Base-by-base conservation (phyloP, 1,140 invertebrate species). In the Apis florea region DNA sequence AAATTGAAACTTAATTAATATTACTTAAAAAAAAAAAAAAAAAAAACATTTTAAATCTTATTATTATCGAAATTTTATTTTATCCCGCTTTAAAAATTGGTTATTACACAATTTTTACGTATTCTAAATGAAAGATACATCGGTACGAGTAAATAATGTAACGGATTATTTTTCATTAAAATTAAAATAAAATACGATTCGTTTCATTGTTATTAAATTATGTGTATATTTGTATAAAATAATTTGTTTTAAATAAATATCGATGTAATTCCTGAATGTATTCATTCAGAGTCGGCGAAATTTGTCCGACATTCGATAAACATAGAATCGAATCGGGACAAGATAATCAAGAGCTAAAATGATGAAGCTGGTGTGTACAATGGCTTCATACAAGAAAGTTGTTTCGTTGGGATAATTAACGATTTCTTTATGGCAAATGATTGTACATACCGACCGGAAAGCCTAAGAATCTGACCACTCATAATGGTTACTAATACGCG, bases 381-480 rank as follows among this genome's bases (percentile, higher is more conserved):
- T 19, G 21, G 17, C 11, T 12, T n/a, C 19, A n/a, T 40, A 31
- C 2, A 51, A 47, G 5, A 19, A 47, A 67, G 19, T 5, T 13
- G 11, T 49, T 40, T 47, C 26, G 15, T 15, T 21, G 9, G 5
- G n/a, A 0, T 19, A 77, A 77, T 77, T 68, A 77, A 31, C 64
- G 17, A 56, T 76, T 26, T 31, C 53, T 61, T 49, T 49, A 24
- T 49, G n/a, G 9, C n/a, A 40, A 21, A n/a, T 10, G 17, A 59
- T 51, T 21, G 13, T 47, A 24, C 19, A 72, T 72, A 51, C 10
- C 9, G 3, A 51, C 17, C 15, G 68, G 58, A 72, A 64, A 79
- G 49, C 8, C 77, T 21, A 63, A n/a, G 47, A 63, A 63, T 72
- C 68, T 63, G 58, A 26, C 11, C 66, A n/a, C 40, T n/a, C 13